Conservation (phyloP, 2,888 invertebrate genomes). For the Andrena bicolor region DNA sequence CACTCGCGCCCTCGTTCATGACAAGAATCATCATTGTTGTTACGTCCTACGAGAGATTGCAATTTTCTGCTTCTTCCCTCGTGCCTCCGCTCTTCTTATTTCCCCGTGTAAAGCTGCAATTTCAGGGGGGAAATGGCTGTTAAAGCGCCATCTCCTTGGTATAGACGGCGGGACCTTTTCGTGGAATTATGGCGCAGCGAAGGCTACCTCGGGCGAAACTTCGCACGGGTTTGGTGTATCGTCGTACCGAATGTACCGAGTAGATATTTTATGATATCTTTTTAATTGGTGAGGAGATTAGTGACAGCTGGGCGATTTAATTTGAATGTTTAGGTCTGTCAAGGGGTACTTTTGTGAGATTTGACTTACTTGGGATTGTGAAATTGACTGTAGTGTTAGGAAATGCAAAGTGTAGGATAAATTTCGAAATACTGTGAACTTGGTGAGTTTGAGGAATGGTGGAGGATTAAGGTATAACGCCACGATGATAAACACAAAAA, state of each 20-base stretch:
- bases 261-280: too few relatives aligned
- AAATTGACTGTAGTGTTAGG: too few relatives aligned
- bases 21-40: slow-evolving; percentile 24
- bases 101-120: slow-evolving; percentile 16
- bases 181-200: not conserved
- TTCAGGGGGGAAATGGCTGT: slow-evolving; percentile 30
- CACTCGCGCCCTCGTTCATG: not conserved
- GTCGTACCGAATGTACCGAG: not conserved
- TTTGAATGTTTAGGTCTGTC: too few relatives aligned
- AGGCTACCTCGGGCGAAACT: not conserved
- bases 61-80: not conserved
- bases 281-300: too few relatives aligned
- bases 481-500: too few relatives aligned
- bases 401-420: too few relatives aligned
- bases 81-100: not conserved
- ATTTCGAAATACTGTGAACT: too few relatives aligned
- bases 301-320: too few relatives aligned
- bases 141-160: slow-evolving; percentile 16
- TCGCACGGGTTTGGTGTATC: not conserved
- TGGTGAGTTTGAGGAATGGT: too few relatives aligned
- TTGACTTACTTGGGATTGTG: too few relatives aligned
- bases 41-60: not conserved
- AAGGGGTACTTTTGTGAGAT: too few relatives aligned
- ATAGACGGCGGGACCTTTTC: not conserved
- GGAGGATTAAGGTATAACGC: too few relatives aligned